These are phyloP conservation scores for Trichogramma dendrolimi DNA, from an alignment of 2,888 invertebrate genomes.

Conservation along the genomic window DNA sequence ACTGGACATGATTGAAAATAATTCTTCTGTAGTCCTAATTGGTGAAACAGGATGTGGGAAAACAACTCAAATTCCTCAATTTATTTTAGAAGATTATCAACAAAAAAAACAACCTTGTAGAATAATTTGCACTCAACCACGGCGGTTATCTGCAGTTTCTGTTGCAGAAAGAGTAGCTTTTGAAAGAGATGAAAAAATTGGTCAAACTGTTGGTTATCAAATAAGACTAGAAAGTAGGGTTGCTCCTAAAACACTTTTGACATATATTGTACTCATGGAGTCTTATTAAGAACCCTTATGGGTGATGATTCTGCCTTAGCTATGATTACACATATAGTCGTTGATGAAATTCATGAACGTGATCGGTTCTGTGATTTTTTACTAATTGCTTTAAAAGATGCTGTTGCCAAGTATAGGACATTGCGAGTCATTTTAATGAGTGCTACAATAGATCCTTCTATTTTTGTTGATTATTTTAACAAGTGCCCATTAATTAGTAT, in stretches of 20 bases:
- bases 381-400: slow-evolving; percentile 76
- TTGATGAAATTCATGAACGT: slow-evolving; percentile 95
- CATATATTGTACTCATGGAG: slow-evolving; percentile 91
- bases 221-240: slow-evolving; percentile 84
- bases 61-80: slow-evolving; percentile 94
- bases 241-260: slow-evolving; percentile 74
- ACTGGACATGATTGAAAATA: slow-evolving; percentile 54
- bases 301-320: slow-evolving; percentile 67
- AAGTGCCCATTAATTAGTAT: slow-evolving; percentile 73
- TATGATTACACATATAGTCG: slow-evolving; percentile 78
- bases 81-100: slow-evolving; percentile 74
- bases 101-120: slow-evolving; percentile 64
- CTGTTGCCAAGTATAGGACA: slow-evolving; percentile 65
- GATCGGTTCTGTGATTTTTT: slow-evolving; percentile 91
- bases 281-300: slow-evolving; percentile 83
- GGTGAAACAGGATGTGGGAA: slow-evolving; percentile 92
- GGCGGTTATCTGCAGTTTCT: slow-evolving; percentile 84
- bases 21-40: slow-evolving; percentile 66
- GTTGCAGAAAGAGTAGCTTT: slow-evolving; percentile 81
- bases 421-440: slow-evolving; percentile 90
- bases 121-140: slow-evolving; percentile 90
- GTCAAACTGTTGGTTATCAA: slow-evolving; percentile 79
- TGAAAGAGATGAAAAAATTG: slow-evolving; percentile 68
- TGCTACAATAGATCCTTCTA: slow-evolving; percentile 80
- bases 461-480: slow-evolving; percentile 81